A percentile compares a stretch with the other conserved stretches of the same genome.
These are phyloP conservation scores for Sebastolobus alascanus DNA, from an alignment of 2,797 vertebrate genomes.

Conservation along the genomic window DNA sequence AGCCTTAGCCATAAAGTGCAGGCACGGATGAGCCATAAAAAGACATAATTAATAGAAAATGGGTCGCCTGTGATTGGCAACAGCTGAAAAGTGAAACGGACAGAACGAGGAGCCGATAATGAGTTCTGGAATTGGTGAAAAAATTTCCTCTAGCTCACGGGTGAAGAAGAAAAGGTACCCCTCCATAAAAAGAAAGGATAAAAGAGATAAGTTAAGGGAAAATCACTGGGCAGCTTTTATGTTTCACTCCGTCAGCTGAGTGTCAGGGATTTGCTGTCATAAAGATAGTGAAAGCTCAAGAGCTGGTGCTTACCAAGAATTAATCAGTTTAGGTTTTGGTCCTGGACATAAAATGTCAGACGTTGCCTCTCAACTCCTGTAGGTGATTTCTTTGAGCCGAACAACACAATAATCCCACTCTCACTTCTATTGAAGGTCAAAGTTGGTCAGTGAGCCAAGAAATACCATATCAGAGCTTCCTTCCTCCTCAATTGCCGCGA, in stretches of 20 bases:
- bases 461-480: slow-evolving; percentile 98
- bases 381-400: slow-evolving; percentile 95
- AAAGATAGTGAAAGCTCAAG: slow-evolving; percentile 84
- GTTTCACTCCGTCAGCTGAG: slow-evolving; percentile 80
- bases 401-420: slow-evolving; percentile 93
- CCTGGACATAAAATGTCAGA: slow-evolving; percentile 90
- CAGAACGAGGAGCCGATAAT: slow-evolving; percentile 74
- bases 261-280: slow-evolving; percentile 84
- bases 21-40: slow-evolving; percentile 69
- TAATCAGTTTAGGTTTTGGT: slow-evolving; percentile 92
- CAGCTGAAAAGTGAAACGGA: slow-evolving; percentile 65
- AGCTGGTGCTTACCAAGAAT: slow-evolving; percentile 88
- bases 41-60: slow-evolving; percentile 71
- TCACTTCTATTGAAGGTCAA: slow-evolving; percentile 97
- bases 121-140: slow-evolving; percentile 70
- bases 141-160: slow-evolving; percentile 60
- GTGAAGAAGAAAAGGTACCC: slow-evolving; percentile 51
- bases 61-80: slow-evolving; percentile 66
- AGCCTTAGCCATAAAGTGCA: slow-evolving; percentile 40
- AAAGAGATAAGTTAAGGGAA: slow-evolving; percentile 75
- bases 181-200: slow-evolving; percentile 73
- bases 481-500: slow-evolving; percentile 93
- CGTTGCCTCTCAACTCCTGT: slow-evolving; percentile 92
- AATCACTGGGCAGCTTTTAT: slow-evolving; percentile 78
- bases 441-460: slow-evolving; percentile 99